phyloP scores from a whole-genome alignment of 2,113 vertebrate species.

The Ctenodactylus gundi region DNA sequence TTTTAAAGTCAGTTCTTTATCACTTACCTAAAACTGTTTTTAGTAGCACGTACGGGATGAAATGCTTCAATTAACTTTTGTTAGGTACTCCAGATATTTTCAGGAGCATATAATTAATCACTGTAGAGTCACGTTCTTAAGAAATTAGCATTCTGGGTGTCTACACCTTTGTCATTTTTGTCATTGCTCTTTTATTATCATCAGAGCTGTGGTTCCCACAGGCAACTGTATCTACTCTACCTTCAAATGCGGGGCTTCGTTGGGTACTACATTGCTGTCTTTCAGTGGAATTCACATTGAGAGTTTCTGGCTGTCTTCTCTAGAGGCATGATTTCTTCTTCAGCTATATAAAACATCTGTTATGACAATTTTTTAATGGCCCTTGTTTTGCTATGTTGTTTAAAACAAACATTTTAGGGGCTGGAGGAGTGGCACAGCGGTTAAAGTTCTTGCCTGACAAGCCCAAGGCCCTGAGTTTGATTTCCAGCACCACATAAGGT shows the following conservation, averaged over 20 bases:
- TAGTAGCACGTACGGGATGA: slow-evolving; percentile 65
- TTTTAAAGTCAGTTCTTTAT: slow-evolving; percentile 63
- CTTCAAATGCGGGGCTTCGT: slow-evolving; percentile 39
- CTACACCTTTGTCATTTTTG: slow-evolving; percentile 75
- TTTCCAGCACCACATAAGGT: too few species aligned
- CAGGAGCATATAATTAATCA: slow-evolving; percentile 76
- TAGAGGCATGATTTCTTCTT: not conserved
- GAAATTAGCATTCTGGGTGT: slow-evolving; percentile 74
- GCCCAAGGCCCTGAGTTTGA: too few species aligned
- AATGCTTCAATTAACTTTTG: slow-evolving; percentile 77
- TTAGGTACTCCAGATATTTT: slow-evolving; percentile 69
- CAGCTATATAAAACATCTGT: not conserved
- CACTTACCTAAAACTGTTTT: slow-evolving; percentile 63
- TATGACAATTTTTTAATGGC: not conserved
- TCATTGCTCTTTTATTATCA: slow-evolving; percentile 69
- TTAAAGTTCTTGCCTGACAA: too few species aligned
- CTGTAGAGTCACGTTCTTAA: slow-evolving; percentile 74
- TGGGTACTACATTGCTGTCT: not conserved
- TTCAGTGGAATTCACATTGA: slow-evolving; percentile 33
- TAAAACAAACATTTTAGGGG: too few species aligned
- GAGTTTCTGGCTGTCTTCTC: slow-evolving; percentile 40
- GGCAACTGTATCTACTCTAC: slow-evolving; percentile 23
- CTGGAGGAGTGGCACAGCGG: too few species aligned
- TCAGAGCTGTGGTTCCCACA: slow-evolving; percentile 52
- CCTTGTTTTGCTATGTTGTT: not conserved